These are phyloP conservation scores for Diadegma fenestrale DNA, from an alignment of 2,888 invertebrate species.

Conservation along the genomic window DNA sequence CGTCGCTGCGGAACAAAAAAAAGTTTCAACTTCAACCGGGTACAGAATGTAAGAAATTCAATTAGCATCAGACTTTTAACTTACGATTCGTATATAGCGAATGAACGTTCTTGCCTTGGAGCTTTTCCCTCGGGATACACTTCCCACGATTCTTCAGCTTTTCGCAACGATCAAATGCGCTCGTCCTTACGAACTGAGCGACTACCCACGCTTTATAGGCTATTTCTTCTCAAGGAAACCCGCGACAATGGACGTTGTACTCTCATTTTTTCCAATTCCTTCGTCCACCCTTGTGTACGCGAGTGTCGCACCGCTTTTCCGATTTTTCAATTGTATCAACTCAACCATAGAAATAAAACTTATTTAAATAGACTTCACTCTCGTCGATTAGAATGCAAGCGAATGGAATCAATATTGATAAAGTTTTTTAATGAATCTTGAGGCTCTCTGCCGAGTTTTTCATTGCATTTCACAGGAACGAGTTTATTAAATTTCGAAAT, in stretches of 20 bases:
- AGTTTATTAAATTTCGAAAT: neutral
- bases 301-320: neutral
- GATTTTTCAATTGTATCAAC: neutral
- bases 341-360: too few relatives aligned
- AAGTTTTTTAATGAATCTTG: too few relatives aligned
- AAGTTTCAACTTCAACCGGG: neutral
- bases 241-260: conserved; percentile 17
- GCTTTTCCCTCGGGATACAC: neutral
- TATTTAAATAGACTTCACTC: neutral
- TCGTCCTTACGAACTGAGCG: neutral
- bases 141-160: conserved; percentile 6
- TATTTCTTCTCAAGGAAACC: conserved; percentile 33
- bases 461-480: neutral
- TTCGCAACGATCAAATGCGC: conserved; percentile 17
- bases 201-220: conserved; percentile 44
- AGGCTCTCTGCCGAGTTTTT: neutral
- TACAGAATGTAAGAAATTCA: neutral
- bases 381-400: neutral
- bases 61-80: conserved; percentile 20
- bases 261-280: neutral
- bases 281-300: neutral
- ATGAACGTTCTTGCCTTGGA: neutral
- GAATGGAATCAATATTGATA: neutral
- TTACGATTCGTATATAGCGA: neutral
- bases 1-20: neutral